Evolutionary conservation across 37 sponge, comb jelly and placozoan genomes (phyloP).

Genomic region (Aplysina aerophoba): DNA sequence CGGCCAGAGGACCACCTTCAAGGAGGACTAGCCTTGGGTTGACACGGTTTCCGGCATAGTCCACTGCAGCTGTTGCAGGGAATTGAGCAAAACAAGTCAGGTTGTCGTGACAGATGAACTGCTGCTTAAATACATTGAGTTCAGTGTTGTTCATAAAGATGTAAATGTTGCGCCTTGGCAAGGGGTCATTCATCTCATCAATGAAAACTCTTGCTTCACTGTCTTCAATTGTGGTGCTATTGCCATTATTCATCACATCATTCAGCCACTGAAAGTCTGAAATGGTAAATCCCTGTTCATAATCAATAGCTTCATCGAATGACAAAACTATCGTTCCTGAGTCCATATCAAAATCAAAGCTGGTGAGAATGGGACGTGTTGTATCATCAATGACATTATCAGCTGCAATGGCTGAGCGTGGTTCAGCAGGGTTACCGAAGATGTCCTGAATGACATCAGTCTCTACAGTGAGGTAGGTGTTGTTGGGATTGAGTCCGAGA

Average conservation of each 20-base stretch:
- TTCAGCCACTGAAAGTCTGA: constrained; percentile 7
- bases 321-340: constrained; percentile 62
- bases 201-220: neutral
- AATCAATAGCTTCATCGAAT: constrained; percentile 66
- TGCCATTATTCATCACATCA: neutral
- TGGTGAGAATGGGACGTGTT: constrained; percentile 52
- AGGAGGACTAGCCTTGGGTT: constrained; percentile 6
- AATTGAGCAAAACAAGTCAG: constrained; percentile 57
- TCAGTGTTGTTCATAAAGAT: constrained; percentile 52
- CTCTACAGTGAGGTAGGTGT: constrained; percentile 77
- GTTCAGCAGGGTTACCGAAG: constrained; percentile 60
- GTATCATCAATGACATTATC: constrained; percentile 56
- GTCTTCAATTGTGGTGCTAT: neutral
- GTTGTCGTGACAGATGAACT: constrained; percentile 54
- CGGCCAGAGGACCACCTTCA: constrained; percentile 9
- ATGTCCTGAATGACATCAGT: constrained; percentile 75
- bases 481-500: constrained; percentile 49
- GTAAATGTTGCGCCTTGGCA: constrained; percentile 40
- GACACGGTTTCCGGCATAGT: neutral
- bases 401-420: constrained; percentile 47
- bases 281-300: neutral
- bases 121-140: constrained; percentile 77
- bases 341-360: constrained; percentile 77
- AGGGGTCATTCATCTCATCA: neutral
- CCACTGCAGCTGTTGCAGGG: constrained; percentile 10